Conservation (phyloP, 2,797 vertebrate genomes). For the Rhinichthys osculus region DNA sequence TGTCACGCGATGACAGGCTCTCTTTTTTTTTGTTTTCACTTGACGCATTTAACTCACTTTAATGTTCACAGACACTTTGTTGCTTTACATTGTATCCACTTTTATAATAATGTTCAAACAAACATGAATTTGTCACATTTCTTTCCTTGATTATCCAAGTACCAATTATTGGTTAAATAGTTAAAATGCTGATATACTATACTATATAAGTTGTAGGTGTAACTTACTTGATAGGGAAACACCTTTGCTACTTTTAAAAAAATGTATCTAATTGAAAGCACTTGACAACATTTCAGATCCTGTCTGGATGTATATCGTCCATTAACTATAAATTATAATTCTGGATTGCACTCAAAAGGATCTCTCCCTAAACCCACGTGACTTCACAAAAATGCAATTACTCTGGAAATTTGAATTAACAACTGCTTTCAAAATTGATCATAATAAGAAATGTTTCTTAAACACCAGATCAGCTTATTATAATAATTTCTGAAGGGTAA, state of each 20-base stretch:
- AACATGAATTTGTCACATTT: not conserved
- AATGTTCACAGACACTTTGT: not conserved
- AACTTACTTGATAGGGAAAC: not conserved
- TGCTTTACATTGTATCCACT: not conserved
- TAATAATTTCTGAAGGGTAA: not conserved
- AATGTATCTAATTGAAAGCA: not conserved
- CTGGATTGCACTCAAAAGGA: slow-evolving; percentile 6
- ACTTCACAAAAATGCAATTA: not conserved
- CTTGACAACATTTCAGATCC: not conserved
- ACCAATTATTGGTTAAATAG: not conserved
- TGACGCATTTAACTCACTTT: not conserved
- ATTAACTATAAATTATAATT: not conserved
- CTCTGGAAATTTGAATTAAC: not conserved
- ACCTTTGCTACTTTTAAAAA: not conserved
- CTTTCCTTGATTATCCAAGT: not conserved
- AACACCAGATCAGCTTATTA: not conserved
- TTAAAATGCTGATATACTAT: not conserved
- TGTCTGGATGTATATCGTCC: not conserved
- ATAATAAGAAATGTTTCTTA: not conserved
- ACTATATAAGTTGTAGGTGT: not conserved
- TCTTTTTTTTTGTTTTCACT: not conserved
- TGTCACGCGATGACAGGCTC: slow-evolving; percentile 63
- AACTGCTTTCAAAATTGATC: not conserved
- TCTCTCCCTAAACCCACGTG: not conserved
- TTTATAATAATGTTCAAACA: not conserved